Evolutionary conservation across 2,888 invertebrate genomes (phyloP).

Genomic region (Girardia tigrina): DNA sequence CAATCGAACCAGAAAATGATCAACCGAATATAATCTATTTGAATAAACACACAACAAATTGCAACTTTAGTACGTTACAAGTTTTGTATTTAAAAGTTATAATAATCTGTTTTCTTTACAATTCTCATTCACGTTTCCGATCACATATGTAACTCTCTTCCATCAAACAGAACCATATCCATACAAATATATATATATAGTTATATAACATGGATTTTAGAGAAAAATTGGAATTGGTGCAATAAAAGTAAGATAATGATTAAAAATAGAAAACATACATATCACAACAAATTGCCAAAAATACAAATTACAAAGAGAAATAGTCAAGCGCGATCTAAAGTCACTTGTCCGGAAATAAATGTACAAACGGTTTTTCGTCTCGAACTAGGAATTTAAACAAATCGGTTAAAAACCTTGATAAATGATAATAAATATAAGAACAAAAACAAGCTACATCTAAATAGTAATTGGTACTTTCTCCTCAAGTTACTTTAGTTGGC

Average conservation of each 20-base stretch:
- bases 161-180: too few relatives aligned
- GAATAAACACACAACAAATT: too few relatives aligned
- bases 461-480: neutral
- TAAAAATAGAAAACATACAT: neutral
- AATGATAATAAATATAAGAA: neutral
- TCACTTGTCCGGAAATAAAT: slow-evolving; percentile 5
- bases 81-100: neutral
- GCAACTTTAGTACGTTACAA: too few relatives aligned
- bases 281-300: neutral
- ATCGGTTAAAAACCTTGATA: neutral
- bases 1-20: too few relatives aligned
- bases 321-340: neutral
- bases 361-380: slow-evolving; percentile 23
- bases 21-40: too few relatives aligned
- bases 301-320: neutral
- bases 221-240: neutral
- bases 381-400: slow-evolving; percentile 13
- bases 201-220: neutral
- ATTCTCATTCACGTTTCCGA: neutral
- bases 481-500: neutral
- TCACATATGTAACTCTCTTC: too few relatives aligned
- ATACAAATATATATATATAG: too few relatives aligned
- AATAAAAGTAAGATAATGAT: neutral
- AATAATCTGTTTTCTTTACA: neutral
- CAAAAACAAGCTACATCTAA: slow-evolving; percentile 14